Evolutionary conservation across 2,113 vertebrate genomes (phyloP), one percentile per base, ranked within the genome.

Genomic region (Oostethus manadensis): DNA sequence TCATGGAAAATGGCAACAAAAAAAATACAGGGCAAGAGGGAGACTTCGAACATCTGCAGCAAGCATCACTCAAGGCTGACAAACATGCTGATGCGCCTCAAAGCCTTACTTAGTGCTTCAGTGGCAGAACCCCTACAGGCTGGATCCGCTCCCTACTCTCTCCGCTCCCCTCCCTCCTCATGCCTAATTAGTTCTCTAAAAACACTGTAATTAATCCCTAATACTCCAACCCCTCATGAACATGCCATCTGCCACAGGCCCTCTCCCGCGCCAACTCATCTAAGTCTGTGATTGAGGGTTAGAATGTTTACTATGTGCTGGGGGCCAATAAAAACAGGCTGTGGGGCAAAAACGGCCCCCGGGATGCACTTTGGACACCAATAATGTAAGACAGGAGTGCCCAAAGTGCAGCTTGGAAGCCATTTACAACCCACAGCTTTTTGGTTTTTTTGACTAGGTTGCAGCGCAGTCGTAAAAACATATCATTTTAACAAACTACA

Each of bases 141-240:
- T 1, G 3, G 43, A 51, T 33, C 58, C 51, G 56, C 58, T 58
- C 56, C 58, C 58, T 65, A 29, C 58, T 71, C 62, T 62, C 60
- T 60, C 66, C 60, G 18, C 68, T 56, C 42, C 4, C 6, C 65
- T 48, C 69, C 54, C 33, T 46, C 38, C 43, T 69, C 68, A 50
- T 49, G 73, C 57, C 60, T 78, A 84, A 84, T 85, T 83, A 81
- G 69, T 70, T 75, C 48, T 70, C 58, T 62, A 58, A 79, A 76
- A 77, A 77, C 65, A 73, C 70, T 56, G 66, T 77, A 83, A 88
- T 87, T 79, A 88, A 88, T 89, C 80, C 64, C 70, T 82, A 84
- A 86, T 87, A 64, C 73, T 70, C 51, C 60, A 65, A 53, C 56
- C 68, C 20, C 79, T 23, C 7, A 63, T 74, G 80, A 81, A 81